A percentile compares a stretch with the other conserved stretches of the same genome.
phyloP scores from a whole-genome alignment of 2,113 vertebrate genomes.

The Dolichallabes microphthalmus region DNA sequence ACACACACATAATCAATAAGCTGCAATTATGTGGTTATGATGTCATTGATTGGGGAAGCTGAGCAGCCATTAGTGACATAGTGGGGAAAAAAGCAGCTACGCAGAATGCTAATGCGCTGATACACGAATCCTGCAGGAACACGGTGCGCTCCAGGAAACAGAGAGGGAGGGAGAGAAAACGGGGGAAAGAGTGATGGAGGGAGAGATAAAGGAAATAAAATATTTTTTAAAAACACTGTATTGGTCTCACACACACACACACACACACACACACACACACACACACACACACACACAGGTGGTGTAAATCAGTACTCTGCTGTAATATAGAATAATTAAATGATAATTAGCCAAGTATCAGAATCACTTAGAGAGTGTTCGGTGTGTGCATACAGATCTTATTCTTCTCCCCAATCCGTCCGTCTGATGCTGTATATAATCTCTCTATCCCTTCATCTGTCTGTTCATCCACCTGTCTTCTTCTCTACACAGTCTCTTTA shows the following conservation, averaged over 20 bases:
- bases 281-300: not conserved
- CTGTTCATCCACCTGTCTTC: not conserved
- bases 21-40: conserved; percentile 78
- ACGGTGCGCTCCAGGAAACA: not conserved
- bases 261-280: no score
- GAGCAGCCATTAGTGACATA: conserved; percentile 65
- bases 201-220: not conserved
- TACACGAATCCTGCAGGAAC: not conserved
- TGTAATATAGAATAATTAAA: conserved; percentile 30
- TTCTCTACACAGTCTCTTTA: not conserved
- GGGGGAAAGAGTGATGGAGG: not conserved
- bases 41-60: conserved; percentile 72
- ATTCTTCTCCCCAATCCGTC: no score
- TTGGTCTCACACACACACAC: not conserved
- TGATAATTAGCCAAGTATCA: conserved; percentile 35
- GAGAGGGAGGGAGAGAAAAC: not conserved
- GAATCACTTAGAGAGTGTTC: conserved; percentile 35
- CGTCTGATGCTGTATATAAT: no score
- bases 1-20: conserved; percentile 58
- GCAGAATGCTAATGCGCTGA: conserved; percentile 22
- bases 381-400: not conserved
- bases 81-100: conserved; percentile 11
- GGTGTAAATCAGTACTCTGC: conserved; percentile 10
- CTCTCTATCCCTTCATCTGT: not conserved
- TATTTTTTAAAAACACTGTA: not conserved